phyloP scores from a whole-genome alignment of 1,140 invertebrate species.

The Nasonia giraulti region DNA sequence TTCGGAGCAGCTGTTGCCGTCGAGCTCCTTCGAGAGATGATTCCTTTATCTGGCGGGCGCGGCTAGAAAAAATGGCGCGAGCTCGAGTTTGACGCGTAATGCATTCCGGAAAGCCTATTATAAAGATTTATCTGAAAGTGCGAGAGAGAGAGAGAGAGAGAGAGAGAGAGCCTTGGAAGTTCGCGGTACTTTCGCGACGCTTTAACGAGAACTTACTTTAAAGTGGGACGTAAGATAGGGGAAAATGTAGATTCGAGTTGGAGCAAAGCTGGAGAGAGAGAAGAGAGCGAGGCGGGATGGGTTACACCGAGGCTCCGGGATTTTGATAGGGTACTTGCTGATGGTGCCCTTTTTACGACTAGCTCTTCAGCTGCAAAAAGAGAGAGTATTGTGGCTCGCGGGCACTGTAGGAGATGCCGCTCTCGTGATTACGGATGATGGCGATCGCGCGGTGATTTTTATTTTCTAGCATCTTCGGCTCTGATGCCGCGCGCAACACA shows the following conservation, averaged over 20 bases:
- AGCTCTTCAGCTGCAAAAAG: neutral
- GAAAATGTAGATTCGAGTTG: slow-evolving; percentile 25
- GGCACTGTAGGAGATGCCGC: neutral
- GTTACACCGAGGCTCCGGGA: neutral
- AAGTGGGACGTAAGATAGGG: slow-evolving; percentile 10
- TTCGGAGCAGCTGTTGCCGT: neutral
- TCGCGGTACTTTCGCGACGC: slow-evolving; percentile 29
- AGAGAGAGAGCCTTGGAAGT: neutral
- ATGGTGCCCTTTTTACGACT: neutral
- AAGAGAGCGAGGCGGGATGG: neutral
- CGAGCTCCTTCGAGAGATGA: neutral
- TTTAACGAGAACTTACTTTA: slow-evolving; percentile 42
- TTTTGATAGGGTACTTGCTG: neutral
- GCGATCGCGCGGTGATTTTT: neutral
- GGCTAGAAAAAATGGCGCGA: neutral
- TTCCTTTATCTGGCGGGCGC: neutral
- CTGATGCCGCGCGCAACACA: neutral
- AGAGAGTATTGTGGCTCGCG: neutral
- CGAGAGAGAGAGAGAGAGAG: neutral
- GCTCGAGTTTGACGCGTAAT: slow-evolving; percentile 25
- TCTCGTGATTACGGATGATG: neutral
- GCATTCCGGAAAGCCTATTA: slow-evolving; percentile 41
- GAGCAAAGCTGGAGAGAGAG: neutral
- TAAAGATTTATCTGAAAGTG: slow-evolving; percentile 27
- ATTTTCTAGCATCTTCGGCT: neutral